Evolutionary conservation across 2,113 vertebrate genomes (phyloP).

Genomic region (Camelus bactrianus): DNA sequence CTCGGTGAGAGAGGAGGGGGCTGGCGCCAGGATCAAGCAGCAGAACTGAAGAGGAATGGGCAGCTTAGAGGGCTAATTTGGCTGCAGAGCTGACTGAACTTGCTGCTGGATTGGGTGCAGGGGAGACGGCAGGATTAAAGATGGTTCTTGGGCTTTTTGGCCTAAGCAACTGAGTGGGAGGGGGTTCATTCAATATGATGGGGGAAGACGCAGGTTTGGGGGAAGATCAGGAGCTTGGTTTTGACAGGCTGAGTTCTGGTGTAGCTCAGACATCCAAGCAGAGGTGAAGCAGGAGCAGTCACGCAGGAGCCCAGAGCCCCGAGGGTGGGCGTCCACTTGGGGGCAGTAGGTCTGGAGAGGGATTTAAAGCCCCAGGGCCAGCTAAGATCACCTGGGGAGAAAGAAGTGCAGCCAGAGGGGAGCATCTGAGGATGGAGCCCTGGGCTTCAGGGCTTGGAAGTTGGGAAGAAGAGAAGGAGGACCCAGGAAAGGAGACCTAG

Average conservation of each 20-base stretch:
- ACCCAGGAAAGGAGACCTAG: background rate
- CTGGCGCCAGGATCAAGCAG: background rate
- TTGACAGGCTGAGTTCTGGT: background rate
- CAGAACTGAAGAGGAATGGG: background rate
- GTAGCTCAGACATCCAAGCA: fast-evolving
- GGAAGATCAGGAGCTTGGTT: background rate
- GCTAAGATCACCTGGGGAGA: background rate
- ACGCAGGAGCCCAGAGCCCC: background rate
- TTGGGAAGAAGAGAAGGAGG: background rate
- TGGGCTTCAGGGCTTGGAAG: background rate
- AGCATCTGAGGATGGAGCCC: background rate
- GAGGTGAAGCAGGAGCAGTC: background rate
- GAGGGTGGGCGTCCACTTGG: background rate
- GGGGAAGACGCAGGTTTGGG: background rate
- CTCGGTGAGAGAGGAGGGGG: background rate
- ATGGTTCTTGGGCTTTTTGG: background rate
- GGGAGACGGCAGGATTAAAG: background rate
- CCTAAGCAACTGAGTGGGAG: background rate
- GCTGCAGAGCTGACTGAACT: background rate
- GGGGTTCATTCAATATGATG: background rate
- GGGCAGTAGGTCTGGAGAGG: background rate
- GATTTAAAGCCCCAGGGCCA: background rate
- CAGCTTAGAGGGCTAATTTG: background rate
- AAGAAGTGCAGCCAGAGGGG: background rate
- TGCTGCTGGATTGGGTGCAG: background rate